A percentile compares a stretch with the other conserved stretches of the same genome.
phyloP scores from a whole-genome alignment of 2,888 invertebrate species.

The Orthonevra nobilis region DNA sequence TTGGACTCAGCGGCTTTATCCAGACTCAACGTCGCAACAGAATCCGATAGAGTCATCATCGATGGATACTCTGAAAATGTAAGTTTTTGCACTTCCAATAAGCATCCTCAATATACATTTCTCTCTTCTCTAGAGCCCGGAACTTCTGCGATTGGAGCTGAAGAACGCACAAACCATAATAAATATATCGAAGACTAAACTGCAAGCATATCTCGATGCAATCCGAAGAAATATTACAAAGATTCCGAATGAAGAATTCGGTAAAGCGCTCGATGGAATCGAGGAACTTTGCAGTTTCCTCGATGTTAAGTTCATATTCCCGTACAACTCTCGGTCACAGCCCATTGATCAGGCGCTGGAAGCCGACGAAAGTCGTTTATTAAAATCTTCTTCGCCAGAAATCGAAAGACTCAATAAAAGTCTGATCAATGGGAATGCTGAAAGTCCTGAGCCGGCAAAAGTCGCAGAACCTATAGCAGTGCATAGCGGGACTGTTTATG shows the following conservation, averaged over 20 bases:
- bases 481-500: slow-evolving; percentile 72
- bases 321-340: slow-evolving; percentile 72
- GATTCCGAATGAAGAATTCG: slow-evolving; percentile 76
- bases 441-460: slow-evolving; percentile 84
- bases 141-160: slow-evolving; percentile 79
- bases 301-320: slow-evolving; percentile 77
- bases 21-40: slow-evolving; percentile 72
- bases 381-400: slow-evolving; percentile 42
- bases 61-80: slow-evolving; percentile 80
- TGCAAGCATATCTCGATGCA: slow-evolving; percentile 79
- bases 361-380: slow-evolving; percentile 77
- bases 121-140: slow-evolving; percentile 78
- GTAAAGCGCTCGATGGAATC: slow-evolving; percentile 80
- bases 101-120: background rate
- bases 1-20: slow-evolving; percentile 74
- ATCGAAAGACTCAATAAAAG: slow-evolving; percentile 8
- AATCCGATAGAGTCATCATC: slow-evolving; percentile 76
- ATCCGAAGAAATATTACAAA: slow-evolving; percentile 77
- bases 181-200: slow-evolving; percentile 79
- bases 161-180: slow-evolving; percentile 80
- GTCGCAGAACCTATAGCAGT: background rate
- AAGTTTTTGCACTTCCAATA: slow-evolving; percentile 44
- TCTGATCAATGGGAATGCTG: background rate
- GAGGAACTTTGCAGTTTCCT: slow-evolving; percentile 80
- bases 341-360: slow-evolving; percentile 80